Evolutionary conservation across 2,113 vertebrate genomes (phyloP), one percentile per base, ranked within the genome.

Genomic region (Ceyx margarethae): DNA sequence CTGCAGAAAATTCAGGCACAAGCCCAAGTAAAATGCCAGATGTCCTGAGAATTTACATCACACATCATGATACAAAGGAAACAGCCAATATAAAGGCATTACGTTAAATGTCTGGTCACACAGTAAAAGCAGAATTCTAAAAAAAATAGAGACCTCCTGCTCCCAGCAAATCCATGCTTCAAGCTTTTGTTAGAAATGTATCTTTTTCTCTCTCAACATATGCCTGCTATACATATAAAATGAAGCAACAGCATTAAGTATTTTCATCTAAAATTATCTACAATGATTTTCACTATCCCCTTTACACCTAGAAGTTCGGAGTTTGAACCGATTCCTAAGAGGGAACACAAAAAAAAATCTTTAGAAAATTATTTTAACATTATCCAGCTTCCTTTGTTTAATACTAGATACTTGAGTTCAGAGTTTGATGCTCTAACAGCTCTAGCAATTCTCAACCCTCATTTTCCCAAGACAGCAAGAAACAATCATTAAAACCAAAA

Each of bases 11-110:
- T 23, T 73, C 64, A 46, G 58, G 81, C 88, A 75, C 3, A 5
- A 81, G 46, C 33, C 77, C 84, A 93, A 95, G 22, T 51, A 54
- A 90, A 94, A 91, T 40, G 42, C 81, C 85, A 92, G 58, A 84
- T 88, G 69, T 93, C 91, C 57, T 1, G 14, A 4, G 25, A 78
- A 91, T 58, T 89, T 75, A 66, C 76, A 73, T 48, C 10, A 4
- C 48, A 53, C 79, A 72, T 64, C 87, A 31, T 51, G 54, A 57
- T 42, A 91, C 31, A 64, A 75, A 69, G 31, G 66, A 87, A 96
- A 83, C 48, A 62, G 72, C 13, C 72, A 81, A 35, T 62, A 84
- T 35, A 82, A 80, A 87, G 83, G 74, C 60, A 54, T 0, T 72
- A 62, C 0, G 0, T 6, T 80, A 51, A 77, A 77, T 6, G 45